These are phyloP conservation scores for Chymomyza caudatula DNA, from an alignment of 2,888 invertebrate species.

Conservation along the genomic window DNA sequence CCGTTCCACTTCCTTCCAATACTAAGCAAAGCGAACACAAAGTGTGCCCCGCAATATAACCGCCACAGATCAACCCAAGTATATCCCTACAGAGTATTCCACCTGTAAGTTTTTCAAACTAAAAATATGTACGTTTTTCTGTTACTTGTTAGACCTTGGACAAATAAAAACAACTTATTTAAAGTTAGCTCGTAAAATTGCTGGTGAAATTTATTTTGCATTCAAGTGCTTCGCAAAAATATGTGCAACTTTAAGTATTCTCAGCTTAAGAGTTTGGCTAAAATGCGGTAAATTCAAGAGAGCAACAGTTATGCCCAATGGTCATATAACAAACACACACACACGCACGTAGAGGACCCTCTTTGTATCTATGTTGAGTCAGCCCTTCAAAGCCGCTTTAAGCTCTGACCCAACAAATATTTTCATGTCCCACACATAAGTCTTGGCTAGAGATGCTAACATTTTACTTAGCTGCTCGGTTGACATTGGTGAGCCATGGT, in stretches of 20 bases:
- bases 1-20: no score
- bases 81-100: no score
- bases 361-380: conserved; percentile 10
- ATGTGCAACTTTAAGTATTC: conserved; percentile 21
- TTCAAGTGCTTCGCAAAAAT: conserved; percentile 1
- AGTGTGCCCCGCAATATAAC: no score
- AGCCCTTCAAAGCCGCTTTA: conserved; percentile 61
- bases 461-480: neutral
- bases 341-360: neutral
- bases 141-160: neutral
- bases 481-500: neutral
- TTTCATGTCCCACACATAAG: neutral
- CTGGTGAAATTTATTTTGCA: neutral
- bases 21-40: no score
- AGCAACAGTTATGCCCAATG: conserved; percentile 48
- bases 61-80: no score
- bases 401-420: conserved; percentile 28
- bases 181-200: neutral
- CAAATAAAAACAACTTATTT: neutral
- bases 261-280: neutral
- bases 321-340: conserved; percentile 31
- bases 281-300: conserved; percentile 3
- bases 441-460: neutral
- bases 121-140: neutral
- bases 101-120: neutral